These are phyloP conservation scores for Stomorhina lunata DNA, from an alignment of 2,888 invertebrate species.

Conservation along the genomic window DNA sequence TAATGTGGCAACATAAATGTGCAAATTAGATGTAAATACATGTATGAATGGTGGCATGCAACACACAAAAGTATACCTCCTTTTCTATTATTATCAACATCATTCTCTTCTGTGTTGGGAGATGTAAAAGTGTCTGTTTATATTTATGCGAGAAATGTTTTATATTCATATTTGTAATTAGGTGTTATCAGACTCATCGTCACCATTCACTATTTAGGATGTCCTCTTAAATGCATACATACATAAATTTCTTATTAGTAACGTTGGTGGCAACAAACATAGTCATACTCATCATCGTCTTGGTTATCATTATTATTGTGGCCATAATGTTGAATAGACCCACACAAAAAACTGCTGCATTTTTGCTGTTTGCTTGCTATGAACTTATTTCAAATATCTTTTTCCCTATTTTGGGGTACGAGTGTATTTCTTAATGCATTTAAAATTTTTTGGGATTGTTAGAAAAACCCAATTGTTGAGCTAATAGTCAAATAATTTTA, in stretches of 20 bases:
- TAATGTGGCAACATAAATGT: slow-evolving; percentile 62
- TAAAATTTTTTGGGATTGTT: too few relatives aligned
- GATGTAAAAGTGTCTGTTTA: neutral
- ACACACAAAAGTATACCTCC: neutral
- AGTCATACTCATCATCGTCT: neutral
- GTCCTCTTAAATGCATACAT: neutral
- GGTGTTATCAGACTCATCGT: slow-evolving; percentile 62
- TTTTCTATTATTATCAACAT: neutral
- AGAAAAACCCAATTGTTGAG: too few relatives aligned
- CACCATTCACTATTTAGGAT: slow-evolving; percentile 34
- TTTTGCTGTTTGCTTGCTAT: too few relatives aligned
- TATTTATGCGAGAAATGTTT: neutral
- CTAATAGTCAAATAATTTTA: too few relatives aligned
- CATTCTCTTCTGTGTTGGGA: neutral
- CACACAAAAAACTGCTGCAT: too few relatives aligned
- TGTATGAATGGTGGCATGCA: slow-evolving; percentile 29
- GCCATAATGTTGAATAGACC: neutral
- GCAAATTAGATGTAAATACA: slow-evolving; percentile 64
- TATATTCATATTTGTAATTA: slow-evolving; percentile 58
- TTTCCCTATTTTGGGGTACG: too few relatives aligned
- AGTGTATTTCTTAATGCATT: too few relatives aligned
- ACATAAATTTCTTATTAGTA: slow-evolving; percentile 26
- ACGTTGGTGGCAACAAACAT: slow-evolving; percentile 22
- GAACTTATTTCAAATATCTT: too few relatives aligned
- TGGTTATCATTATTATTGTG: neutral